phyloP scores from a whole-genome alignment of 1,140 invertebrate species.

The Globodera ellingtonae region DNA sequence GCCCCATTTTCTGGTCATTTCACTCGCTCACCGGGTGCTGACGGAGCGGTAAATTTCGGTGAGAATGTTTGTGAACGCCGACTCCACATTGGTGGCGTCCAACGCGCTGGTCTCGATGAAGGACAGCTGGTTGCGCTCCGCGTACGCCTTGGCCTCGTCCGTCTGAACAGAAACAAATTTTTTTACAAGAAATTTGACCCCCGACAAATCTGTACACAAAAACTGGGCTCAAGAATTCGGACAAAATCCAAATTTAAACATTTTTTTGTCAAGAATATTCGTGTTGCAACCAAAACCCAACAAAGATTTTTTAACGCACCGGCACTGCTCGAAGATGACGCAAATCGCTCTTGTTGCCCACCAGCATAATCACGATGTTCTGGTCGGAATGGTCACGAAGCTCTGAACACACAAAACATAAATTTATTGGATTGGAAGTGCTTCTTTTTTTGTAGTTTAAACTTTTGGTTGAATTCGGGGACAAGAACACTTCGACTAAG shows the following conservation, averaged over 20 bases:
- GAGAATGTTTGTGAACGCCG: conserved; percentile 99
- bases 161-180: conserved; percentile 68
- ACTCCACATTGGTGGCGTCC: conserved; percentile 92
- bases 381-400: conserved; percentile 53
- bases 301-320: background rate
- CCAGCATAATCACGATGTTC: conserved; percentile 94
- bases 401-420: background rate
- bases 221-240: no score
- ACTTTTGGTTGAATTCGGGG: no score
- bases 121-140: conserved; percentile 91
- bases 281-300: no score
- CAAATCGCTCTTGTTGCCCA: conserved; percentile 96
- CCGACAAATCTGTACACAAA: no score
- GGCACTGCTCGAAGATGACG: conserved; percentile 95
- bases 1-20: no score
- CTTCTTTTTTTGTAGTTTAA: no score
- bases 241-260: no score
- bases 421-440: background rate
- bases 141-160: conserved; percentile 95
- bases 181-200: no score
- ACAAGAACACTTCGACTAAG: no score
- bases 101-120: conserved; percentile 99
- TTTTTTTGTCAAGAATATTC: no score
- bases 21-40: conserved; percentile 23
- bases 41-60: conserved; percentile 72